Conservation (phyloP, 2,888 invertebrate genomes). For the Machimus rusticus region DNA sequence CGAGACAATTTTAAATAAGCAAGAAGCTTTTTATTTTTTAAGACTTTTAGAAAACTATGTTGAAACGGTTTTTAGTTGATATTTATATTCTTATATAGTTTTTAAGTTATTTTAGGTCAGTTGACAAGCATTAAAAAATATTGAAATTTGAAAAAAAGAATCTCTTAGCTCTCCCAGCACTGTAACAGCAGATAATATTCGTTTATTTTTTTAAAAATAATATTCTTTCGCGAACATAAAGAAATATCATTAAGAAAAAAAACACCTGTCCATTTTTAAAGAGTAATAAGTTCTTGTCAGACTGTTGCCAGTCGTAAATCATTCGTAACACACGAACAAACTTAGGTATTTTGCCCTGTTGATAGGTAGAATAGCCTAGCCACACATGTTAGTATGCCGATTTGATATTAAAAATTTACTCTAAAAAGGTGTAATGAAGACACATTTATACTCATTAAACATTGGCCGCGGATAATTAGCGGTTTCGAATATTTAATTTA, state of each 20-base stretch:
- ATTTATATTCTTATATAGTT: neutral
- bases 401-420: neutral
- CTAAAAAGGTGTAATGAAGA: neutral
- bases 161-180: neutral
- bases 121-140: neutral
- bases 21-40: too few relatives aligned
- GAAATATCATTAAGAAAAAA: neutral
- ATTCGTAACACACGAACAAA: neutral
- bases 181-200: neutral
- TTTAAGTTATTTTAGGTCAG: neutral
- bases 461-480: neutral
- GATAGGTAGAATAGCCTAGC: neutral
- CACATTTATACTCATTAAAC: neutral
- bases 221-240: neutral
- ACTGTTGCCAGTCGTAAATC: neutral
- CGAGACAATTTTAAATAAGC: too few relatives aligned
- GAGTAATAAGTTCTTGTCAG: neutral
- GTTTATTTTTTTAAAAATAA: neutral
- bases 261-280: neutral
- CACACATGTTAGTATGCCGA: neutral
- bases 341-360: neutral
- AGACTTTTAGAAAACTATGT: too few relatives aligned
- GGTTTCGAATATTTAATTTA: slow-evolving; percentile 4
- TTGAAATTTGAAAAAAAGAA: neutral
- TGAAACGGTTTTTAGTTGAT: neutral